These are phyloP conservation scores for Adelphocoris suturalis DNA, from an alignment of 2,888 invertebrate genomes.

Conservation along the genomic window DNA sequence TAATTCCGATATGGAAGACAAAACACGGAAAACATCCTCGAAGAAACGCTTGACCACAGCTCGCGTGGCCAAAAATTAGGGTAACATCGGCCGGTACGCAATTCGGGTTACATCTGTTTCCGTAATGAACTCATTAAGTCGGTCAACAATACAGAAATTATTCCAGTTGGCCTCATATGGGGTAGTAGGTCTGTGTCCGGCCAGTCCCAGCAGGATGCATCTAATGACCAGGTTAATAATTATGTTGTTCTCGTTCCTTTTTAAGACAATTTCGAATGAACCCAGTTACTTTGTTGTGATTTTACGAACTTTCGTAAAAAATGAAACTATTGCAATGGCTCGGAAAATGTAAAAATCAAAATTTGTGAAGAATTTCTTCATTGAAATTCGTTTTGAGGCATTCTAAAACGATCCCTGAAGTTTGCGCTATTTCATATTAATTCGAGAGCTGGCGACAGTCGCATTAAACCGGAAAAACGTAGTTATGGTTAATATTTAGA, in stretches of 20 bases:
- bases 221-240: background rate
- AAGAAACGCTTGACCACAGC: conserved; percentile 4
- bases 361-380: too few species aligned
- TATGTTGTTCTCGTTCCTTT: background rate
- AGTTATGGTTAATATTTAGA: too few species aligned
- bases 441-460: too few species aligned
- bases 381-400: too few species aligned
- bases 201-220: background rate
- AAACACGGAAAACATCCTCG: background rate
- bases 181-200: background rate
- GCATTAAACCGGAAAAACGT: too few species aligned
- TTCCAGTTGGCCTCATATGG: conserved; percentile 4
- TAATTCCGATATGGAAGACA: background rate
- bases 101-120: conserved; percentile 26
- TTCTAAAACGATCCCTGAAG: too few species aligned
- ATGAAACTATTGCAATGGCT: too few species aligned
- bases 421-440: too few species aligned
- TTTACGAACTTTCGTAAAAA: too few species aligned
- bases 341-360: too few species aligned
- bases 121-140: conserved; percentile 28
- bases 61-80: conserved; percentile 8
- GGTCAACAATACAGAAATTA: background rate
- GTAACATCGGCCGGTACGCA: background rate
- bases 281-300: too few species aligned
- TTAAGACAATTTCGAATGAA: too few species aligned